Base-by-base conservation (phyloP, 2,797 vertebrate species). In the Siniperca scherzeri region DNA sequence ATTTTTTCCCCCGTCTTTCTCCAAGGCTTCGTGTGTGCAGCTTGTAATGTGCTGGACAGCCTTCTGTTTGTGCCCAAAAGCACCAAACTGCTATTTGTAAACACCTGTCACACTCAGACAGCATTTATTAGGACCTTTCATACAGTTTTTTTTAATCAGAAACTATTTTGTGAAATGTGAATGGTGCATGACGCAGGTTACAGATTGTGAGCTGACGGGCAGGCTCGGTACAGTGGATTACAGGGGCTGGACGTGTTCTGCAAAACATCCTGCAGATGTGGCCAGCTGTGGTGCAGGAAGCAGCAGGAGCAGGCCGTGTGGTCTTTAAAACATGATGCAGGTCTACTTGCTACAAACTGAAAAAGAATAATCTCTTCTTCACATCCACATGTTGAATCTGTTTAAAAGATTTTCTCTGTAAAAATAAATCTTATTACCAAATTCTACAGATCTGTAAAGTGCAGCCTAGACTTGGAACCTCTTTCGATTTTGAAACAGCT, bases 61-160 rank as follows among this genome's bases (percentile, higher is more conserved):
- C 27, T 56, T 44, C 33, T 27, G 44, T 75, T 67, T 66, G 14
- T 36, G n/a, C 38, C 70, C 30, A 70, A 77, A 82, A 44, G 46
- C 52, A 72, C 22, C n/a, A 61, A 21, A 62, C 38, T 50, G 57
- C 22, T 25, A 48, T 73, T 74, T 57, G 13, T 59, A 21, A 78
- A 84, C 42, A 61, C 27, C 25, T 59, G 27, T 30, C 27, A 22
- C 22, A 52, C 53, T 66, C 70, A 73, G 53, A 57, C 21, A 21
- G 27, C 13, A 52, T 50, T 64, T 60, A 64, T 17, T 77, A 19
- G 22, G 77, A 44, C 61, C 8, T 60, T 71, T 69, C 57, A 25
- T 3, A 30, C 3, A n/a, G 8, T 17, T 0, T 30, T 59, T 46
- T 30, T 46, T 30, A 77, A 10, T 42, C 9, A 56, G 14, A 74